Evolutionary conservation across 2,888 invertebrate species (phyloP).

Genomic region (Patella ulyssiponensis): DNA sequence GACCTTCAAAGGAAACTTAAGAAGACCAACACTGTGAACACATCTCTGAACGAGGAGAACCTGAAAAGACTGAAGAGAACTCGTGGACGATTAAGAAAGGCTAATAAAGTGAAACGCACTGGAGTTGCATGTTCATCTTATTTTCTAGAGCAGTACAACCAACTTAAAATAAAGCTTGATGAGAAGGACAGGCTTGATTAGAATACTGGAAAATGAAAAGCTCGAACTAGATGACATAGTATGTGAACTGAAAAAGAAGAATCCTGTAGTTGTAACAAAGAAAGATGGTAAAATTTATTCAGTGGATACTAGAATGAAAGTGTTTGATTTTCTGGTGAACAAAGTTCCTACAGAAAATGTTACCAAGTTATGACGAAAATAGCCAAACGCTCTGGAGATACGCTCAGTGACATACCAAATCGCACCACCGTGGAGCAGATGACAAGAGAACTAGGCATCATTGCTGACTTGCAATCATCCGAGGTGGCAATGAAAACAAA

Average conservation of each 20-base stretch:
- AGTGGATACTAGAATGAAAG: neutral
- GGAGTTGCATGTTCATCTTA: neutral
- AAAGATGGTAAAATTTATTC: neutral
- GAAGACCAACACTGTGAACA: neutral
- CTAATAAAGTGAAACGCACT: neutral
- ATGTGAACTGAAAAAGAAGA: neutral
- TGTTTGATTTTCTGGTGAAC: neutral
- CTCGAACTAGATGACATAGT: neutral
- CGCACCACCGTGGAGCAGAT: slow-evolving; percentile 19
- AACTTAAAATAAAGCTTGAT: neutral
- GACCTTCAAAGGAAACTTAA: neutral
- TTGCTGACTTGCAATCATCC: slow-evolving; percentile 25
- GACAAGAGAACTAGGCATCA: slow-evolving; percentile 1
- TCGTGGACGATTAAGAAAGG: neutral
- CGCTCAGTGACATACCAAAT: neutral
- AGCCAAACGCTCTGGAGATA: neutral
- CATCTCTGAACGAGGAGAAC: neutral
- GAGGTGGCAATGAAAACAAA: slow-evolving; percentile 22
- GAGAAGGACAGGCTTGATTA: neutral
- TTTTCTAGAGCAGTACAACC: neutral
- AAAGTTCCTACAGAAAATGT: neutral
- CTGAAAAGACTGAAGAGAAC: neutral
- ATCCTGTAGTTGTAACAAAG: neutral
- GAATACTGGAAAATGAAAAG: too few species aligned
- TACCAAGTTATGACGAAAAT: neutral